Evolutionary conservation across 1,140 invertebrate genomes (phyloP).

Genomic region (Leguminivora glycinivorella): DNA sequence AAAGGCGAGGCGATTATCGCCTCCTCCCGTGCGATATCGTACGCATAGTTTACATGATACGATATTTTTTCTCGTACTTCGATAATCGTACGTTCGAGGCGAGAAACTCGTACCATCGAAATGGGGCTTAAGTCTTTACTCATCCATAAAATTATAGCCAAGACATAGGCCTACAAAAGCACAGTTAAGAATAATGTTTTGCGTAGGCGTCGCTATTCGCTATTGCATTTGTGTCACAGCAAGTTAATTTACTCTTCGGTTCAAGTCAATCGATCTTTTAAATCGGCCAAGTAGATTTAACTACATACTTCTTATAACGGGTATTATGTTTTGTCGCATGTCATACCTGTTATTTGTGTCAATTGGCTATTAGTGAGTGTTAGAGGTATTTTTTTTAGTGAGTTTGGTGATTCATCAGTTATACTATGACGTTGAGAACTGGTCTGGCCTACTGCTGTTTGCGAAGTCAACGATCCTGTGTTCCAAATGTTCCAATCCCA

Average conservation of each 20-base stretch:
- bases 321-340: neutral
- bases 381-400: neutral
- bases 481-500: too few relatives aligned
- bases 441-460: too few relatives aligned
- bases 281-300: neutral
- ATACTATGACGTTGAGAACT: too few relatives aligned
- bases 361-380: neutral
- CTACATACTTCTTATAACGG: neutral
- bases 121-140: too few relatives aligned
- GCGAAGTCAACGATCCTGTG: too few relatives aligned
- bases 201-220: neutral
- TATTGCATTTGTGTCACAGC: neutral
- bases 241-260: neutral
- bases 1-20: too few relatives aligned
- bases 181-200: too few relatives aligned
- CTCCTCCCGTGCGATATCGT: too few relatives aligned
- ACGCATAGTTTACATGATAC: too few relatives aligned
- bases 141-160: neutral
- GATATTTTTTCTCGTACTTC: too few relatives aligned
- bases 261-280: neutral
- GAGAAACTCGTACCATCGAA: too few relatives aligned
- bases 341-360: neutral
- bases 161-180: neutral
- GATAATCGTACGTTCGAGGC: too few relatives aligned
- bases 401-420: neutral